phyloP scores from a whole-genome alignment of 2,888 invertebrate species.

The Habroteleia sp. region DNA sequence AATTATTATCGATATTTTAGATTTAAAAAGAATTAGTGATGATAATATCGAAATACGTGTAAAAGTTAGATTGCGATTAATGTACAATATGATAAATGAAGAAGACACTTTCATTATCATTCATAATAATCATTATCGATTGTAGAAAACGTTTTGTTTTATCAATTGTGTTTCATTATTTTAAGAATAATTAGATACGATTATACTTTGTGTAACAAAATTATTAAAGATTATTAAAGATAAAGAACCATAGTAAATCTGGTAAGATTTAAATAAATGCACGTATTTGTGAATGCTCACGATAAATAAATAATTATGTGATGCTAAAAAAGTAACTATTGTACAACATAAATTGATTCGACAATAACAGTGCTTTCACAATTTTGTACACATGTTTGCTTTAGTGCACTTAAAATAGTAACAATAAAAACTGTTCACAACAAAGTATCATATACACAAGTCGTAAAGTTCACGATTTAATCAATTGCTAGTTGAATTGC shows the following conservation, averaged over 20 bases:
- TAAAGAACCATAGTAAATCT: background rate
- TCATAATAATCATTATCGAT: background rate
- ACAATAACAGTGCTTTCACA: constrained; percentile 7
- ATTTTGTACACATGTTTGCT: background rate
- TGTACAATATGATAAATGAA: background rate
- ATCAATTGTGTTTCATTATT: background rate
- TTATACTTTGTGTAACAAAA: background rate
- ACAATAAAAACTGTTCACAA: constrained; percentile 34
- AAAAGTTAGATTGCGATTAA: too few relatives aligned
- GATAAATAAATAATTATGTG: background rate
- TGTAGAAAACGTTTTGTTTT: background rate
- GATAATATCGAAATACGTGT: too few relatives aligned
- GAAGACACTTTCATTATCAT: background rate
- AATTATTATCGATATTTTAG: too few relatives aligned
- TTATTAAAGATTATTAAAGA: background rate
- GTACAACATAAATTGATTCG: background rate
- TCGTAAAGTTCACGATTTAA: constrained; percentile 14
- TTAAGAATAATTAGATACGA: background rate
- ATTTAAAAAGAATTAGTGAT: too few relatives aligned
- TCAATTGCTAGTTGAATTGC: constrained; percentile 15
- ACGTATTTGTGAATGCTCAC: background rate
- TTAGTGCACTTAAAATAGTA: constrained; percentile 14
- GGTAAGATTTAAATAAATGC: constrained; percentile 8
- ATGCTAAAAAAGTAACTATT: constrained; percentile 5
- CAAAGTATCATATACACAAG: constrained; percentile 21